A percentile compares a stretch with the other conserved stretches of the same genome.
Conservation (phyloP, 2,113 vertebrate species). For the Lamprotornis superbus region DNA sequence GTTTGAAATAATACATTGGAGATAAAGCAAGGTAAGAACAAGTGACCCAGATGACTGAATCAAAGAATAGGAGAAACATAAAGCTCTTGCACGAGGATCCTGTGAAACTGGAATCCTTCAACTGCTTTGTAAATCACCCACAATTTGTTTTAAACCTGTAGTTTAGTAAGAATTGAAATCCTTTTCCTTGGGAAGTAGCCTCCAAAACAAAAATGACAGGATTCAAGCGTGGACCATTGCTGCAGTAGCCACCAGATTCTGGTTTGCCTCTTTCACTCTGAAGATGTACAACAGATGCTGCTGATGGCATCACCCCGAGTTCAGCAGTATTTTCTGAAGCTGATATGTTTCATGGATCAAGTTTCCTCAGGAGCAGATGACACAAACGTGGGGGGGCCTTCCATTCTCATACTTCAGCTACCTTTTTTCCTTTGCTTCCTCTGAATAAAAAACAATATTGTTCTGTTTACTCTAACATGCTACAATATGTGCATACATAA, state of each 20-base stretch:
- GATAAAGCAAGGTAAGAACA: not conserved
- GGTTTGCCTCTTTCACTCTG: not conserved
- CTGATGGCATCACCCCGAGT: not conserved
- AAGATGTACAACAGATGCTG: not conserved
- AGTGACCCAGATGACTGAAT: not conserved
- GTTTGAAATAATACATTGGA: not conserved
- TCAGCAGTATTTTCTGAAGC: not conserved
- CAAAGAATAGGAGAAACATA: not conserved
- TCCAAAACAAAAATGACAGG: conserved; percentile 1
- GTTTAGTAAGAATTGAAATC: not conserved
- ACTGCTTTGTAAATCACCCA: not conserved
- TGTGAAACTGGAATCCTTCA: not conserved
- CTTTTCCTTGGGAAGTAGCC: not conserved
- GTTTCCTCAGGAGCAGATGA: not conserved
- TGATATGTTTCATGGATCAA: not conserved
- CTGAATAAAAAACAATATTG: not conserved
- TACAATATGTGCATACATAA: conserved; percentile 40
- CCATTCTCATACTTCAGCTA: not conserved
- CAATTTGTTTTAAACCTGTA: not conserved
- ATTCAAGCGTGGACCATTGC: not conserved
- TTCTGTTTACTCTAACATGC: conserved; percentile 42
- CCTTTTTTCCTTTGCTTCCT: not conserved
- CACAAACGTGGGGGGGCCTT: not conserved
- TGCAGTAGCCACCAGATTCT: not conserved
- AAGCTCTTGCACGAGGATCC: not conserved